Conservation (phyloP, 2,113 vertebrate genomes). For the Pardalotus punctatus region DNA sequence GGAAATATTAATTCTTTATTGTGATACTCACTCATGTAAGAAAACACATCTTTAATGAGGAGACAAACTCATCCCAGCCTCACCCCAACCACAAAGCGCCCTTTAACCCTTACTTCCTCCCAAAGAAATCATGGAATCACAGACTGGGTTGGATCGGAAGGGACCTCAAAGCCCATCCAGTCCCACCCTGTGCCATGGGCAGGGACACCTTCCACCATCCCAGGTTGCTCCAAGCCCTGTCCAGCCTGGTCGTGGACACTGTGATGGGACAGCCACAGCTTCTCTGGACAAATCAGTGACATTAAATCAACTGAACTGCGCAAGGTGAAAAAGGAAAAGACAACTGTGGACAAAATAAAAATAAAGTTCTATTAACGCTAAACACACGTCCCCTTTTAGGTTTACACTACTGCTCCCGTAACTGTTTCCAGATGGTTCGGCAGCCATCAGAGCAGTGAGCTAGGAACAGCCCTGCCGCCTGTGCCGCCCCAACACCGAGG, state of each 20-base stretch:
- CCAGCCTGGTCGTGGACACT: not conserved
- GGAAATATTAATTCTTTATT: not conserved
- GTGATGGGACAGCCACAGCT: not conserved
- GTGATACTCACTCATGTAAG: not conserved
- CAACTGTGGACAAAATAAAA: slow-evolving; percentile 60
- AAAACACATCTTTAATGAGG: not conserved
- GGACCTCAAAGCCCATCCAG: not conserved
- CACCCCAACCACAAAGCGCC: not conserved
- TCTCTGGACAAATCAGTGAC: not conserved
- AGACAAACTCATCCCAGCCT: not conserved
- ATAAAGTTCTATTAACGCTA: slow-evolving; percentile 69
- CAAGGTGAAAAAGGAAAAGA: slow-evolving; percentile 49
- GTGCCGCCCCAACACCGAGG: not conserved
- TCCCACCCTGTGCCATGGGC: not conserved
- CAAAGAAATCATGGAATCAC: not conserved
- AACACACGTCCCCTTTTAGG: slow-evolving; percentile 66
- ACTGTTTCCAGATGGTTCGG: slow-evolving; percentile 70
- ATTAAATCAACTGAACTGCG: slow-evolving; percentile 54
- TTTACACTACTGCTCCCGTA: slow-evolving; percentile 61
- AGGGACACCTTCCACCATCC: not conserved
- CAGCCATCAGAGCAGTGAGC: slow-evolving; percentile 5
- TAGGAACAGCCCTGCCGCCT: slow-evolving; percentile 31
- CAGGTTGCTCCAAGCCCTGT: too few relatives aligned
- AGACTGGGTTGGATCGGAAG: not conserved
- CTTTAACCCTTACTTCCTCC: not conserved